A percentile compares a stretch with the other conserved stretches of the same genome.
Conservation (phyloP, 2,888 invertebrate species). For the Hermodice carunculata region DNA sequence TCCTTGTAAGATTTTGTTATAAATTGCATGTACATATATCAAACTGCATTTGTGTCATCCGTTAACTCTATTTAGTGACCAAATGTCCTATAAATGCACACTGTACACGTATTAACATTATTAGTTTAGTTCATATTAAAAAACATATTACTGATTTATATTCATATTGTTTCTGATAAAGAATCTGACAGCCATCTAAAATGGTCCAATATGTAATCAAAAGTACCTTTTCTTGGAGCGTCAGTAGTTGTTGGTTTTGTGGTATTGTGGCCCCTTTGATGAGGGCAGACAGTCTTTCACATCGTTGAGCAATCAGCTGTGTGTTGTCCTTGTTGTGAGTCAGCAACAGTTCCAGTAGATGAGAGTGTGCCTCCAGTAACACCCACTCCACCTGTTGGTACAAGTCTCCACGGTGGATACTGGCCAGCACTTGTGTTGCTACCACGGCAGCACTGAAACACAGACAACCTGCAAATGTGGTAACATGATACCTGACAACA, state of each 20-base stretch:
- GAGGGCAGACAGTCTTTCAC: conserved; percentile 61
- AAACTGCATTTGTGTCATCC: no score
- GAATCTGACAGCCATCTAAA: no score
- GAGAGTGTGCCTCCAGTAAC: conserved; percentile 62
- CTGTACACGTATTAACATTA: no score
- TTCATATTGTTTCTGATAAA: no score
- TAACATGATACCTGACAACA: no score
- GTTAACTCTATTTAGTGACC: no score
- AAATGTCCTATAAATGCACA: no score
- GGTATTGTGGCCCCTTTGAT: conserved; percentile 62
- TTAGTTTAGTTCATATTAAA: no score
- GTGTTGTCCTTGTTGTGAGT: conserved; percentile 43
- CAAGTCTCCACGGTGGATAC: conserved; percentile 58
- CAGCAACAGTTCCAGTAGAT: conserved; percentile 55
- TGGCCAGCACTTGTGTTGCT: conserved; percentile 57
- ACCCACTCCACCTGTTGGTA: conserved; percentile 67
- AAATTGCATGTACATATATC: no score
- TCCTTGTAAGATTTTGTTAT: no score
- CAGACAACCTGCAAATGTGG: neutral
- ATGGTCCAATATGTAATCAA: no score
- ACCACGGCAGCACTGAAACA: conserved; percentile 59
- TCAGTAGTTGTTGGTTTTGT: conserved; percentile 54
- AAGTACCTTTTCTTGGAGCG: conserved; percentile 58
- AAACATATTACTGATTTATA: no score
- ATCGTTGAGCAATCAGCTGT: conserved; percentile 56